phyloP scores from a whole-genome alignment of 2,113 vertebrate species.

The Polypterus bichir region DNA sequence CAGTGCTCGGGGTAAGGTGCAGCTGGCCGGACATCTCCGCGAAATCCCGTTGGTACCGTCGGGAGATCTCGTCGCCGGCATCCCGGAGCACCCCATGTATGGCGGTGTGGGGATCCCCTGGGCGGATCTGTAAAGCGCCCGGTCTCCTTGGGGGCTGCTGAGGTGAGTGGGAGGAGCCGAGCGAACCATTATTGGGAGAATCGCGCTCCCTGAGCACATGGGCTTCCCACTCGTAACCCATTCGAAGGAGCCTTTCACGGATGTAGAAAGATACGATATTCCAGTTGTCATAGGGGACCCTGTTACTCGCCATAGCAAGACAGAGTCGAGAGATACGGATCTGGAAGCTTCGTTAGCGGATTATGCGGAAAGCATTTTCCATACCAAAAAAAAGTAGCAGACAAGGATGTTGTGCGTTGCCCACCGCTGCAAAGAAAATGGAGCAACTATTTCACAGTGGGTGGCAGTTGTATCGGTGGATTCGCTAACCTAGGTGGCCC shows the following conservation, averaged over 20 bases:
- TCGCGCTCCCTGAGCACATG: slow-evolving; percentile 12
- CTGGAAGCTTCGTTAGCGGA: too few relatives aligned
- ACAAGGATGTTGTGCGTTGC: slow-evolving; percentile 35
- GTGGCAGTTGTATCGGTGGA: neutral
- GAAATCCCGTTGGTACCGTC: slow-evolving; percentile 81
- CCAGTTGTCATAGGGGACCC: slow-evolving; percentile 49
- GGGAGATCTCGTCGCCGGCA: slow-evolving; percentile 81
- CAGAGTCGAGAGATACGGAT: too few relatives aligned
- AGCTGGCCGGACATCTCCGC: slow-evolving; percentile 85
- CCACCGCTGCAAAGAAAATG: slow-evolving; percentile 33
- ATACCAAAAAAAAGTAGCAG: neutral
- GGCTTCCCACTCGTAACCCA: slow-evolving; percentile 62
- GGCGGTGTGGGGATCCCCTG: slow-evolving; percentile 36
- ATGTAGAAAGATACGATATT: slow-evolving; percentile 66
- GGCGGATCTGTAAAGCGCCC: slow-evolving; percentile 18
- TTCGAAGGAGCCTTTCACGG: slow-evolving; percentile 64
- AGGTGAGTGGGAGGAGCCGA: slow-evolving; percentile 33
- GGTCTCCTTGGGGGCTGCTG: slow-evolving; percentile 38
- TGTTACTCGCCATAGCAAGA: too few relatives aligned
- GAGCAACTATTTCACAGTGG: neutral
- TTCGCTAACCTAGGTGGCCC: neutral
- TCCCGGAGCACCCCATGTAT: slow-evolving; percentile 75
- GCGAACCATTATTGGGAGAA: slow-evolving; percentile 27
- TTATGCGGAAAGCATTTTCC: too few relatives aligned
- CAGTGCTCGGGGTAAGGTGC: slow-evolving; percentile 73